These are phyloP conservation scores for Drosophila teissieri DNA, from an alignment of 1,140 invertebrate species.

Conservation along the genomic window DNA sequence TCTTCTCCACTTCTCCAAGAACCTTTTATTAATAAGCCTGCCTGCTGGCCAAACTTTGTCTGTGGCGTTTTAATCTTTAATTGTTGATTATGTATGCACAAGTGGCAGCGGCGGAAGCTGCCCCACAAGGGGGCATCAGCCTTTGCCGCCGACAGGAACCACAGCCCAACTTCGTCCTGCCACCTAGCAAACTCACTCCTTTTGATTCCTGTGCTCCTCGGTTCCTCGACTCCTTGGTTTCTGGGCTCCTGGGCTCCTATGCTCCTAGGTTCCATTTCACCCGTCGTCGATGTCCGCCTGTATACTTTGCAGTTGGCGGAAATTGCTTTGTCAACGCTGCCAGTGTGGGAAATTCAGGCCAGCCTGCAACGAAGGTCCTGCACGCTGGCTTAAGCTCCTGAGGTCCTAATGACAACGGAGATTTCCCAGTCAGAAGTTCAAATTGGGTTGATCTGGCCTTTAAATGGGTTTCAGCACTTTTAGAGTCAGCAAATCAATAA, in stretches of 20 bases:
- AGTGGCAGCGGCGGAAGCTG: constrained; percentile 43
- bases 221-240: neutral
- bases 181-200: neutral
- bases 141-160: constrained; percentile 49
- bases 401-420: constrained; percentile 53
- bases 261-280: constrained; percentile 30
- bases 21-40: constrained; percentile 56
- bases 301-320: constrained; percentile 66
- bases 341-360: constrained; percentile 37
- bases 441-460: constrained; percentile 1
- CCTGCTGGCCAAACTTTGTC: constrained; percentile 40
- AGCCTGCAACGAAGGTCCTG: constrained; percentile 11
- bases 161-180: constrained; percentile 26
- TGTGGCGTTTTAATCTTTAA: constrained; percentile 70
- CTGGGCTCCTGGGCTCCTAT: neutral
- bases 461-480: no score
- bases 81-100: constrained; percentile 73
- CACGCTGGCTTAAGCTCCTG: neutral
- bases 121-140: constrained; percentile 38
- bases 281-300: constrained; percentile 31
- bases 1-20: neutral
- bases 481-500: no score
- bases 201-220: neutral
- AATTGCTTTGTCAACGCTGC: constrained; percentile 81
- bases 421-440: constrained; percentile 2